Evolutionary conservation across 2,888 invertebrate genomes (phyloP).

Genomic region (Cetonia aurata): DNA sequence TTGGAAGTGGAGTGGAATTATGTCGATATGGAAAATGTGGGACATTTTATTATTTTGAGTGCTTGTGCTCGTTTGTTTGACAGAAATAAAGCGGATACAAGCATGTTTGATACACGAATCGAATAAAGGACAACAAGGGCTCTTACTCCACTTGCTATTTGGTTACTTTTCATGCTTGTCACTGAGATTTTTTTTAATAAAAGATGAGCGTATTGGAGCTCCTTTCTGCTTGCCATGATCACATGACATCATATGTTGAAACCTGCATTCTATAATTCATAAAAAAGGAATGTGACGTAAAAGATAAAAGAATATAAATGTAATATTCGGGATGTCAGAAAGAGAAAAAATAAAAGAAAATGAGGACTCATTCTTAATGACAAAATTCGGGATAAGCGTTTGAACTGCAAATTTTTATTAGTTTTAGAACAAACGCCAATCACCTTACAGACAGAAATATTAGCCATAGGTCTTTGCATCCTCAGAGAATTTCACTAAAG

Average conservation of each 20-base stretch:
- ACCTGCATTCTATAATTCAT: background rate
- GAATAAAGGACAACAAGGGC: constrained; percentile 3
- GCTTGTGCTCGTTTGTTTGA: constrained; percentile 18
- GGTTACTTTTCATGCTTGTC: background rate
- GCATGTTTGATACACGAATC: background rate
- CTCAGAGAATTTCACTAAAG: too few species aligned
- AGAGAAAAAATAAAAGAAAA: too few species aligned
- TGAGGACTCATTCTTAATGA: too few species aligned
- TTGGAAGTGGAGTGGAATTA: constrained; percentile 26
- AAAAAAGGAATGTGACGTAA: too few species aligned
- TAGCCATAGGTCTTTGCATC: too few species aligned
- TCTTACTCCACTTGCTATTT: background rate
- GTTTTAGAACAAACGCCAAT: too few species aligned
- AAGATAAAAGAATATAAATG: too few species aligned
- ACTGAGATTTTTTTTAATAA: background rate
- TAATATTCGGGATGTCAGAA: too few species aligned
- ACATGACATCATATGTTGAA: background rate
- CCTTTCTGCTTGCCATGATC: background rate
- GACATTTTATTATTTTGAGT: constrained; percentile 36
- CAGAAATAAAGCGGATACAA: constrained; percentile 22
- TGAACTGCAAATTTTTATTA: too few species aligned
- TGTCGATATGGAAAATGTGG: constrained; percentile 25
- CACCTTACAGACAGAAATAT: too few species aligned
- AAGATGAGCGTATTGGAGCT: background rate
- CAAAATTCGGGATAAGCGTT: too few species aligned